These are phyloP conservation scores for Peromyscus maniculatus DNA, from an alignment of 2,113 vertebrate genomes.

Conservation along the genomic window DNA sequence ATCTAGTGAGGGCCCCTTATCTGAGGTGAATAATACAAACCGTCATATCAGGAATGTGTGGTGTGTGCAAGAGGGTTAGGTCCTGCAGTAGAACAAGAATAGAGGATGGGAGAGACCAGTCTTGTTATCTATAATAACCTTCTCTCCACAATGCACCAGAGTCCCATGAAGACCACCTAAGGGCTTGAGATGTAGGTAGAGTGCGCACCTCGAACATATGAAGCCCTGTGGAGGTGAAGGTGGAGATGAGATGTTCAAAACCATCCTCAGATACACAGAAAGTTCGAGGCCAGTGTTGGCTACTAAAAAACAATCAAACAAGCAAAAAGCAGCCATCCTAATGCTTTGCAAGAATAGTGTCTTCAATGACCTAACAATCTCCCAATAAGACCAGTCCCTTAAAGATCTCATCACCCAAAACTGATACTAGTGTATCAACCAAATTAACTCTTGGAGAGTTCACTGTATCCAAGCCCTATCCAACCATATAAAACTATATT, in stretches of 20 bases:
- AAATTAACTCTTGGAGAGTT: neutral
- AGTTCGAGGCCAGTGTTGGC: neutral
- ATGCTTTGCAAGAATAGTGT: neutral
- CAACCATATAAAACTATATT: neutral
- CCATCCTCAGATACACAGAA: neutral
- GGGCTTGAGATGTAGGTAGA: neutral
- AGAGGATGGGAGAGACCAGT: neutral
- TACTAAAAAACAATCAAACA: neutral
- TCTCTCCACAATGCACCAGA: neutral
- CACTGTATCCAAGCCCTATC: no score
- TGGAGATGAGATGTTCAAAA: neutral
- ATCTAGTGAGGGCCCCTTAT: neutral
- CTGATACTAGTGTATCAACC: neutral
- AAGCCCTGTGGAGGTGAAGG: neutral
- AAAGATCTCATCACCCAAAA: neutral
- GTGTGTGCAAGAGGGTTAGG: no score
- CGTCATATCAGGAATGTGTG: neutral
- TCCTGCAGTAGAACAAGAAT: neutral
- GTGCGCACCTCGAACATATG: rapidly evolving
- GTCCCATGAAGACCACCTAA: neutral
- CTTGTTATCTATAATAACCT: neutral
- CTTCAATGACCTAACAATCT: neutral
- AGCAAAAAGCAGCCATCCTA: neutral
- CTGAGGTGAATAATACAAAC: neutral
- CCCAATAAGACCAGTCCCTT: neutral